Evolutionary conservation across 2,888 invertebrate species (phyloP).

Genomic region (Drosophila nigricruria): DNA sequence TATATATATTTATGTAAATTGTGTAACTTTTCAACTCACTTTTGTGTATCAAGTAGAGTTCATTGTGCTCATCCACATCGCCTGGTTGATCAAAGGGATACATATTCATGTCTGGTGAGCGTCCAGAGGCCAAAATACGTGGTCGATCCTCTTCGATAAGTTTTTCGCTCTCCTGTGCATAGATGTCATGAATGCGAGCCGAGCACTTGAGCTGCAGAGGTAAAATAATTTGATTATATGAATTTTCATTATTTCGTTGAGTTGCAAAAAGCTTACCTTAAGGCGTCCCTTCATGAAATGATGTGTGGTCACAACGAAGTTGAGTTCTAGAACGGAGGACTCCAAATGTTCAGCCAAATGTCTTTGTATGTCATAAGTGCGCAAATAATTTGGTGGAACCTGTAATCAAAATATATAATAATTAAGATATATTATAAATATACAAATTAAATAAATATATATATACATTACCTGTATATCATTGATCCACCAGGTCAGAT

Average conservation of each 20-base stretch:
- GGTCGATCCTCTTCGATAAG: constrained; percentile 85
- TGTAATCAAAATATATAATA: constrained; percentile 35
- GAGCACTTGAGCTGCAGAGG: constrained; percentile 82
- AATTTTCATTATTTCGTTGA: neutral
- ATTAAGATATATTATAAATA: neutral
- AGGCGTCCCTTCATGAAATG: constrained; percentile 84
- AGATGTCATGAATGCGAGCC: constrained; percentile 84
- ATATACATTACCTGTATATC: constrained; percentile 84
- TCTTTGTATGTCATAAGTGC: constrained; percentile 81
- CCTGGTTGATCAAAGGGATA: constrained; percentile 84
- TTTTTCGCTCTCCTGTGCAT: constrained; percentile 84
- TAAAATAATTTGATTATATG: too few species aligned
- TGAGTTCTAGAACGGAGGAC: constrained; percentile 83
- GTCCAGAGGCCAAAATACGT: constrained; percentile 84
- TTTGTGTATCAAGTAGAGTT: constrained; percentile 82
- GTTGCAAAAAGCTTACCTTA: constrained; percentile 68
- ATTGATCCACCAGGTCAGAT: constrained; percentile 87
- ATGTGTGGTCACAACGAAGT: constrained; percentile 83
- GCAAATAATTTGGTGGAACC: constrained; percentile 82
- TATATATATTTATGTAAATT: too few species aligned
- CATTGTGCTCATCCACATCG: constrained; percentile 83
- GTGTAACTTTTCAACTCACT: constrained; percentile 68
- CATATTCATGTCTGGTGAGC: constrained; percentile 84
- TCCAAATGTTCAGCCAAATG: constrained; percentile 83
- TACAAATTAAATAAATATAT: neutral